Percentiles rank a stretch among this genome's conserved stretches.
These are phyloP conservation scores for Polydrusus cervinus DNA, from an alignment of 2,888 invertebrate genomes.

Conservation along the genomic window DNA sequence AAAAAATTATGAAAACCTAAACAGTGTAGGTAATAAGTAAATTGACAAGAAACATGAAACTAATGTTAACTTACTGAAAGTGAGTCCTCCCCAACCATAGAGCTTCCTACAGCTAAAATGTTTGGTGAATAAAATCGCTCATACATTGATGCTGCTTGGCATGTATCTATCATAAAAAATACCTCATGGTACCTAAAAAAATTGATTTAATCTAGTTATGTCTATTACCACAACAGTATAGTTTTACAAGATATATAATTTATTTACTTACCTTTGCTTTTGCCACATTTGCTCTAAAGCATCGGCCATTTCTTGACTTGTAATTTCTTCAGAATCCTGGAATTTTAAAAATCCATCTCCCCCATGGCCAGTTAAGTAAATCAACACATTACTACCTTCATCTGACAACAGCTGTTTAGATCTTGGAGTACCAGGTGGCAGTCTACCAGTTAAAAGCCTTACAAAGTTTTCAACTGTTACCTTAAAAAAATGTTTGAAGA, in stretches of 20 bases:
- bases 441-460: conserved; percentile 92
- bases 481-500: conserved; percentile 71
- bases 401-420: conserved; percentile 96
- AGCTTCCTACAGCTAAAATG: conserved; percentile 97
- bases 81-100: conserved; percentile 98
- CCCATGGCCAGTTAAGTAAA: conserved; percentile 97
- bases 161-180: conserved; percentile 99
- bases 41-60: background rate
- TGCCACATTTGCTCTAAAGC: conserved; percentile 99
- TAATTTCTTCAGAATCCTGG: conserved; percentile 99
- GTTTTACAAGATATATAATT: too few species aligned
- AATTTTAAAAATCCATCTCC: conserved; percentile 99
- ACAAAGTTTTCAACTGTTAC: conserved; percentile 99
- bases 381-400: conserved; percentile 96
- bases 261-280: conserved; percentile 84
- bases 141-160: conserved; percentile 99
- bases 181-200: conserved; percentile 93
- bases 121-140: conserved; percentile 98
- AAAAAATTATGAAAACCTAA: too few species aligned
- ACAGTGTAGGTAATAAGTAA: background rate
- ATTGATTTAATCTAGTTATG: too few species aligned
- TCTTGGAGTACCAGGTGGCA: conserved; percentile 93
- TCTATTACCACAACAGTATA: too few species aligned
- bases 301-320: conserved; percentile 98
- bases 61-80: conserved; percentile 81